Evolutionary conservation across 2,113 vertebrate species (phyloP).

Genomic region (Echinops telfairi): DNA sequence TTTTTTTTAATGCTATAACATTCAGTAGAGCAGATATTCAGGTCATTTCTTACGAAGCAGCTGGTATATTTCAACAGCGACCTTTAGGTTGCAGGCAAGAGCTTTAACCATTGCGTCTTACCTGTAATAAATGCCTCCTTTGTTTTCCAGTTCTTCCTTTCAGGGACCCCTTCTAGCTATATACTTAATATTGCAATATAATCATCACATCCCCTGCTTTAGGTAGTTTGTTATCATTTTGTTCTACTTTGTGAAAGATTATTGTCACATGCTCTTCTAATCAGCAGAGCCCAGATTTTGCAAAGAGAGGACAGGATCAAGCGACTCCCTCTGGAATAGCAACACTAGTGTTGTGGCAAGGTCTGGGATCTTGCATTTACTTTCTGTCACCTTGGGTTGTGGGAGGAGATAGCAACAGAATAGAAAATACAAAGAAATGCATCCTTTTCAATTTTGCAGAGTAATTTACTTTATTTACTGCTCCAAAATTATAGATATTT

Average conservation of each 20-base stretch:
- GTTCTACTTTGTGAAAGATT: not conserved
- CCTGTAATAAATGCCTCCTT: not conserved
- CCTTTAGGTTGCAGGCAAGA: not conserved
- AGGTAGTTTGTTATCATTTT: not conserved
- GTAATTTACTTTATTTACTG: not conserved
- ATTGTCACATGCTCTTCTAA: not conserved
- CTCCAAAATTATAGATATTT: slow-evolving; percentile 3
- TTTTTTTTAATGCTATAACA: too few relatives aligned
- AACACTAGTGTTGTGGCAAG: not conserved
- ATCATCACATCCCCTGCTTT: not conserved
- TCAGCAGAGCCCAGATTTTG: not conserved
- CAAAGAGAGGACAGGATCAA: not conserved
- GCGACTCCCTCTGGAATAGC: not conserved
- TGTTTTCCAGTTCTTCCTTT: not conserved
- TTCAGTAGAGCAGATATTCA: not conserved
- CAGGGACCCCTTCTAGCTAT: not conserved
- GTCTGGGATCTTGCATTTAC: not conserved
- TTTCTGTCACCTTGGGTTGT: not conserved
- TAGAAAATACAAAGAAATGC: not conserved
- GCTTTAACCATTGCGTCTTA: not conserved
- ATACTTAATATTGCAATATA: not conserved
- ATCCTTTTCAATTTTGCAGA: not conserved
- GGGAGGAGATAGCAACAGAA: not conserved
- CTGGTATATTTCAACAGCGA: not conserved
- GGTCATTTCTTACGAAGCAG: not conserved